Conservation (phyloP, 2,888 invertebrate species). For the Galerucella pusilla region DNA sequence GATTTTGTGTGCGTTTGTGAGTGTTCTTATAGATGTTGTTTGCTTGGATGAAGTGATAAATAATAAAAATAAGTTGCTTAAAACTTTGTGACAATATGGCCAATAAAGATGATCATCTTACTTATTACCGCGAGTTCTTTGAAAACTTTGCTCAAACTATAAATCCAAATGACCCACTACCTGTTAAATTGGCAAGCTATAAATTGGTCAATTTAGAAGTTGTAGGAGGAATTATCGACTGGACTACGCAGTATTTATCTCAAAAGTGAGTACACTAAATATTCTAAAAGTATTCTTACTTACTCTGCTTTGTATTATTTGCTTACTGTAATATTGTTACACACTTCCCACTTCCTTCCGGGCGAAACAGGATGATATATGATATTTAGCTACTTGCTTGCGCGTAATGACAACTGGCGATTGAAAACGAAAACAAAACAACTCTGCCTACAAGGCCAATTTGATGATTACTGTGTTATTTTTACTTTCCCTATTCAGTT, state of each 20-base stretch:
- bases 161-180: slow-evolving; percentile 78
- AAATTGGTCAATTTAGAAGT: slow-evolving; percentile 77
- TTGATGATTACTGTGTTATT: slow-evolving; percentile 5
- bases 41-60: slow-evolving; percentile 40
- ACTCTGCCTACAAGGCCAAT: slow-evolving; percentile 12
- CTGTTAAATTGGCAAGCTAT: slow-evolving; percentile 77
- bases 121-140: slow-evolving; percentile 77
- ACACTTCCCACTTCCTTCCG: slow-evolving; percentile 36
- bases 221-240: slow-evolving; percentile 79
- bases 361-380: slow-evolving; percentile 21
- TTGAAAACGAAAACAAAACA: slow-evolving; percentile 39
- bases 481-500: neutral
- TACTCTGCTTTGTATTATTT: neutral
- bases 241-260: slow-evolving; percentile 80
- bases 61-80: slow-evolving; percentile 17
- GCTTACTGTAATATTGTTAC: neutral
- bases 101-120: slow-evolving; percentile 77
- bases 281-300: slow-evolving; percentile 15
- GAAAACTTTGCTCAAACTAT: slow-evolving; percentile 76
- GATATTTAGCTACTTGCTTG: slow-evolving; percentile 22
- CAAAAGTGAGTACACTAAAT: slow-evolving; percentile 73
- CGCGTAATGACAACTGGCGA: slow-evolving; percentile 40
- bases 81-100: slow-evolving; percentile 53
- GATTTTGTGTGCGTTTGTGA: slow-evolving; percentile 43
- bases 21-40: slow-evolving; percentile 35